phyloP scores from a whole-genome alignment of 2,797 vertebrate species.

The Enteromius anoplus region DNA sequence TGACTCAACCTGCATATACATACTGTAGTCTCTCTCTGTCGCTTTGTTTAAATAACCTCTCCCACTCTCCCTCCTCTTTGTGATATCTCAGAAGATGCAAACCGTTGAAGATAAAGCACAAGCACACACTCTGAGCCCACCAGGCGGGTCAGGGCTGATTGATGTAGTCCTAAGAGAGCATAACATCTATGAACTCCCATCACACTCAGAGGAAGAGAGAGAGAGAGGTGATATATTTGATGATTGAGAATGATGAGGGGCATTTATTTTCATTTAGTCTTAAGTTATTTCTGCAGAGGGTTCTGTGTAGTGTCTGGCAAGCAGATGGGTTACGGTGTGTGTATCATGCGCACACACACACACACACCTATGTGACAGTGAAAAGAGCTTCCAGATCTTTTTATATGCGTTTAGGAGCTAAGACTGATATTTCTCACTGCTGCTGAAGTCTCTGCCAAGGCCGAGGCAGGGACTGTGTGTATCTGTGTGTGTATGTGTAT shows the following conservation, averaged over 20 bases:
- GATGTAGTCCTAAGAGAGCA: conserved; percentile 46
- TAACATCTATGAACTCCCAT: conserved; percentile 47
- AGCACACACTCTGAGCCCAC: conserved; percentile 33
- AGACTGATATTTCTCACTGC: conserved; percentile 45
- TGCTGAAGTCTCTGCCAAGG: conserved; percentile 28
- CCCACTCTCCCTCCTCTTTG: conserved; percentile 8
- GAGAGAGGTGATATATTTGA: conserved; percentile 43
- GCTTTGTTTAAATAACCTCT: conserved; percentile 42
- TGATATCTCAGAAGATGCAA: conserved; percentile 50
- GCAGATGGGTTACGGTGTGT: conserved; percentile 46
- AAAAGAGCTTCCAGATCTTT: conserved; percentile 49
- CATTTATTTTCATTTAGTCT: conserved; percentile 54
- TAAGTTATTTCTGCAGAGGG: conserved; percentile 45
- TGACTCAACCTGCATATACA: conserved; percentile 36
- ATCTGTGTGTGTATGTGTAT: conserved; percentile 1
- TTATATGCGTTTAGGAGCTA: conserved; percentile 40
- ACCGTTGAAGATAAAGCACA: conserved; percentile 48
- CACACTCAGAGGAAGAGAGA: conserved; percentile 39
- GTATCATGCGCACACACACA: conserved; percentile 3
- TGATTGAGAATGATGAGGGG: conserved; percentile 52
- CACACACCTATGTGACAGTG: conserved; percentile 40
- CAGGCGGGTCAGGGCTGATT: conserved; percentile 42
- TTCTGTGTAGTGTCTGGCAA: conserved; percentile 49
- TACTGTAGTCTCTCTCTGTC: conserved; percentile 1
- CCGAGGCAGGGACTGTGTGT: not conserved